These are phyloP conservation scores for Bovichtus diacanthus DNA, from an alignment of 2,797 vertebrate genomes.

Conservation along the genomic window DNA sequence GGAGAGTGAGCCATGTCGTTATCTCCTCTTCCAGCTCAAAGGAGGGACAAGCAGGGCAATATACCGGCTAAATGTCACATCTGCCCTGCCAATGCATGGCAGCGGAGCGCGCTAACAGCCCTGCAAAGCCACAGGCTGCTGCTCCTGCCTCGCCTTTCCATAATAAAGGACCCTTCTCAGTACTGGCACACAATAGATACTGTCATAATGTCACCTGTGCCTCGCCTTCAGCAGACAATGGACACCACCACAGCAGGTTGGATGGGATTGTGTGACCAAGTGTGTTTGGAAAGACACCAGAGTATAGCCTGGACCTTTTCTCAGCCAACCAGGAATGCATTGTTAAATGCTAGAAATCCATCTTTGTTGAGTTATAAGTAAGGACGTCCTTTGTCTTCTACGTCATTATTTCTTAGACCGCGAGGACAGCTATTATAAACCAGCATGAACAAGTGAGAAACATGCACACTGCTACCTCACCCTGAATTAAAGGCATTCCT, in stretches of 20 bases:
- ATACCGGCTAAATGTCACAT: constrained; percentile 80
- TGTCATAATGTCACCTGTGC: constrained; percentile 63
- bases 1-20: constrained; percentile 61
- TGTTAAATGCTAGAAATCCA: constrained; percentile 25
- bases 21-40: constrained; percentile 64
- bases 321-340: not conserved
- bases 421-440: constrained; percentile 21
- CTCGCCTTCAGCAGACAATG: constrained; percentile 56
- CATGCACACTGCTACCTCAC: constrained; percentile 8
- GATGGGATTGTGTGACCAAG: constrained; percentile 32
- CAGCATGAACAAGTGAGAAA: constrained; percentile 19
- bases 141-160: constrained; percentile 57
- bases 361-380: constrained; percentile 30
- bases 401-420: constrained; percentile 32
- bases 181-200: constrained; percentile 67
- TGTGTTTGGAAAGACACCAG: constrained; percentile 57
- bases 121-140: constrained; percentile 45
- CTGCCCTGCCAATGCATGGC: constrained; percentile 44
- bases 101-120: constrained; percentile 52
- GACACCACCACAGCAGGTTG: constrained; percentile 29
- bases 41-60: constrained; percentile 60
- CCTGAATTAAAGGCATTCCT: constrained; percentile 21
- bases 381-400: not conserved
- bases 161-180: constrained; percentile 61
- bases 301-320: constrained; percentile 45